Conservation (phyloP, 2,797 vertebrate genomes). For the Melanotaenia maccullochi region DNA sequence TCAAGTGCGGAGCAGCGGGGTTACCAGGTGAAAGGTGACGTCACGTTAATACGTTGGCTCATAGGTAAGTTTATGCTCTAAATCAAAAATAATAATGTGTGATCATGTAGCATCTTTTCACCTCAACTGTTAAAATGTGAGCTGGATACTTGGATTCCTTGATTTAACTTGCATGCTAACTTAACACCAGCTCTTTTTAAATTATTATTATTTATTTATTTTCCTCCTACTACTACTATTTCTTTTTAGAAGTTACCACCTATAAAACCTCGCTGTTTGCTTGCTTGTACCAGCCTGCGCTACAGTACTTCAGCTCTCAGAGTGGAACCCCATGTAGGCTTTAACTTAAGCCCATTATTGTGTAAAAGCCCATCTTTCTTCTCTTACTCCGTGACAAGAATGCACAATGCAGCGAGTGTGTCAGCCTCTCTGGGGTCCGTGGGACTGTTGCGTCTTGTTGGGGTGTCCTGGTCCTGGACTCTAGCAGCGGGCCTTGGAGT, state of each 20-base stretch:
- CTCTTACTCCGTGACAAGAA: conserved; percentile 67
- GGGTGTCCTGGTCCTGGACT: conserved; percentile 91
- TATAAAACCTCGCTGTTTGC: conserved; percentile 5
- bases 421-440: conserved; percentile 87
- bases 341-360: conserved; percentile 16
- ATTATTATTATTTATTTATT: neutral
- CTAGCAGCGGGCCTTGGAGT: conserved; percentile 86
- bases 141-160: neutral
- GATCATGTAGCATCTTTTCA: neutral
- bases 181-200: too few species aligned
- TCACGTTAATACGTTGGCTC: conserved; percentile 38
- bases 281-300: conserved; percentile 19
- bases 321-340: conserved; percentile 13
- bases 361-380: conserved; percentile 35
- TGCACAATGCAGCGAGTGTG: conserved; percentile 82
- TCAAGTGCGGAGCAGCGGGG: conserved; percentile 18
- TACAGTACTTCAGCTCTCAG: conserved; percentile 5
- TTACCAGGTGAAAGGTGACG: conserved; percentile 71
- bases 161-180: neutral
- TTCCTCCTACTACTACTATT: too few species aligned
- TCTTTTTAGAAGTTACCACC: neutral
- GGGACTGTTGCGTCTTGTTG: conserved; percentile 87
- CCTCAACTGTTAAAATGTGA: neutral
- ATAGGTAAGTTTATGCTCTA: conserved; percentile 40
- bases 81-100: neutral